phyloP scores from a whole-genome alignment of 2,797 vertebrate genomes.

The Phrynocephalus forsythii region DNA sequence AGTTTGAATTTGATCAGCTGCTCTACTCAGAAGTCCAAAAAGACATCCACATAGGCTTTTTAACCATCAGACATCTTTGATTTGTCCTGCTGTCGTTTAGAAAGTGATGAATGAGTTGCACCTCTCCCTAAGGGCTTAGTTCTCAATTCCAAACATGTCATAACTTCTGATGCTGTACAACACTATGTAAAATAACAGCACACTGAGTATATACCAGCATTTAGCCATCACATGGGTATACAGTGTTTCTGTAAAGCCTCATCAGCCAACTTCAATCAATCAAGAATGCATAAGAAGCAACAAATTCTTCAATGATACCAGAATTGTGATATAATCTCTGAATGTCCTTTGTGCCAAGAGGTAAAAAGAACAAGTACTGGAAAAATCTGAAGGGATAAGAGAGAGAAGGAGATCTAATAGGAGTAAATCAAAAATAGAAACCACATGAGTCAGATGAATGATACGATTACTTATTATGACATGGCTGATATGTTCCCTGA shows the following conservation, averaged over 20 bases:
- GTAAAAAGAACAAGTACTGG: neutral
- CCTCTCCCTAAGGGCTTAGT: neutral
- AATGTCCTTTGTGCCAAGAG: neutral
- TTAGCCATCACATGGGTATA: neutral
- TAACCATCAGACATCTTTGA: conserved; percentile 37
- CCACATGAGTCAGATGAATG: neutral
- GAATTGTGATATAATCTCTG: neutral
- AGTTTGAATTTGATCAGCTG: conserved; percentile 54
- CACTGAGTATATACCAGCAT: neutral
- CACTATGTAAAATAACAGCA: conserved; percentile 18
- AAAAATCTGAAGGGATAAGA: neutral
- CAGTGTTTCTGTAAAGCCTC: neutral
- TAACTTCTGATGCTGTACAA: conserved; percentile 14
- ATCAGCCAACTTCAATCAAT: neutral
- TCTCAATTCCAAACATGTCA: conserved; percentile 8
- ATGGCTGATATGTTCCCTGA: neutral
- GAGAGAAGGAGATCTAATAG: neutral
- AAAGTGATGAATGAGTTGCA: conserved; percentile 25
- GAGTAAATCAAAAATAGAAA: neutral
- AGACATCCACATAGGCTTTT: conserved; percentile 40
- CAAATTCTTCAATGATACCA: neutral
- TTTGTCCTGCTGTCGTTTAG: conserved; percentile 31
- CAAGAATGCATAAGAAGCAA: conserved; percentile 4
- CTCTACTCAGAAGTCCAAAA: conserved; percentile 53
- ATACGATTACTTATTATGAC: neutral